Percentiles rank a stretch among this genome's conserved stretches.
Conservation (phyloP, 2,113 vertebrate genomes). For the Orientallactaga bullata region DNA sequence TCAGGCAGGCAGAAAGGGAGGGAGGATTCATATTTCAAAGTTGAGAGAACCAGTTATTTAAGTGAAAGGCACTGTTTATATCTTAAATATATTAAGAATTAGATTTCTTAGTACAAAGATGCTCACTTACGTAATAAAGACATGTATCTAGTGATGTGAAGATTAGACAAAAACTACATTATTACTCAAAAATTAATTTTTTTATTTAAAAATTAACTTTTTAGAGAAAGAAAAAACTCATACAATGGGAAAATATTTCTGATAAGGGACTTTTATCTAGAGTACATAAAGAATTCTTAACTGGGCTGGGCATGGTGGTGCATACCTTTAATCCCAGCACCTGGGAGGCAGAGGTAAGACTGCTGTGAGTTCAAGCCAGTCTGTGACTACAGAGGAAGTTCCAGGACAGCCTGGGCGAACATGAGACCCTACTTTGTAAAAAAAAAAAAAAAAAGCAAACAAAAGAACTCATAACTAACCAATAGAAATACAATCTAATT, state of each 20-base stretch:
- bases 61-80: conserved; percentile 28
- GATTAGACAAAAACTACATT: neutral
- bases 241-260: conserved; percentile 13
- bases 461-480: neutral
- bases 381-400: too few species aligned
- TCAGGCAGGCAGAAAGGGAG: too few species aligned
- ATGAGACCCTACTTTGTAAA: too few species aligned
- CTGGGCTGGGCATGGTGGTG: too few species aligned
- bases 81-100: neutral
- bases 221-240: neutral
- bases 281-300: neutral
- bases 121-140: conserved; percentile 22
- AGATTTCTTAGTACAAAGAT: conserved; percentile 2
- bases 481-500: conserved; percentile 10
- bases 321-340: too few species aligned
- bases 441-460: too few species aligned
- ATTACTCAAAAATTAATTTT: neutral
- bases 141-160: neutral
- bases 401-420: too few species aligned
- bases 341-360: too few species aligned
- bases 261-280: conserved; percentile 15
- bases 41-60: neutral
- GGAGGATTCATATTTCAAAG: neutral
- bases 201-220: neutral
- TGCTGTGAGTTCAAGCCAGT: too few species aligned